Evolutionary conservation across 2,113 vertebrate genomes (phyloP).

Genomic region (Gavialis gangeticus): DNA sequence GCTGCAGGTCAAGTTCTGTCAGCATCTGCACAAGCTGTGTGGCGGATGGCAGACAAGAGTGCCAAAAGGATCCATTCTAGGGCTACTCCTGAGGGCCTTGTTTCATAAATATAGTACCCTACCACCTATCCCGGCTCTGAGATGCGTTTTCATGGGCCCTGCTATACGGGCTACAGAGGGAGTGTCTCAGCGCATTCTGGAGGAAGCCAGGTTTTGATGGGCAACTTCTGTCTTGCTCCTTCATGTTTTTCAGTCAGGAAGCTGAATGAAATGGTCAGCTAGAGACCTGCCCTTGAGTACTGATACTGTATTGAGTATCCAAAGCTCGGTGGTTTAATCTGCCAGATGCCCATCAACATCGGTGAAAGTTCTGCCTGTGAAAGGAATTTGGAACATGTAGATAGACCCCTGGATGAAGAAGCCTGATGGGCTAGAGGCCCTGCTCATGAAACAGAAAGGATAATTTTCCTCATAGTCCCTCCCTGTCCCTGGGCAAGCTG

Average conservation of each 20-base stretch:
- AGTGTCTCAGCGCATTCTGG: not conserved
- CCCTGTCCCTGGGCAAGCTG: not conserved
- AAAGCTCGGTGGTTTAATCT: conserved; percentile 37
- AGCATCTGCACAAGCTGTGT: not conserved
- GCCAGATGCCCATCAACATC: not conserved
- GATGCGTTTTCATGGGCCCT: not conserved
- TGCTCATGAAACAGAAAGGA: not conserved
- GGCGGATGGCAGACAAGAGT: not conserved
- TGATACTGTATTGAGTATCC: not conserved
- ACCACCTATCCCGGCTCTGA: not conserved
- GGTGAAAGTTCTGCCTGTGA: not conserved
- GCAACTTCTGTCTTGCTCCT: not conserved
- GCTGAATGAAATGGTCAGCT: not conserved
- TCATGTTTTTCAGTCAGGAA: not conserved
- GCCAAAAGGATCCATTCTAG: not conserved
- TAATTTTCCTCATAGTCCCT: not conserved
- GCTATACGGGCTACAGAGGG: not conserved
- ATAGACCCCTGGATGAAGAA: not conserved
- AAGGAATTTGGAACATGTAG: not conserved
- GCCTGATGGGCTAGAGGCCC: conserved; percentile 18
- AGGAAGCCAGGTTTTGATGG: not conserved
- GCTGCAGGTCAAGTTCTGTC: not conserved
- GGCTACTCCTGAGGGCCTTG: not conserved
- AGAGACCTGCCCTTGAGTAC: not conserved
- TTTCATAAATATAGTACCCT: not conserved